Base-by-base conservation (phyloP, 2,797 vertebrate species). In the Chrosomus eos region DNA sequence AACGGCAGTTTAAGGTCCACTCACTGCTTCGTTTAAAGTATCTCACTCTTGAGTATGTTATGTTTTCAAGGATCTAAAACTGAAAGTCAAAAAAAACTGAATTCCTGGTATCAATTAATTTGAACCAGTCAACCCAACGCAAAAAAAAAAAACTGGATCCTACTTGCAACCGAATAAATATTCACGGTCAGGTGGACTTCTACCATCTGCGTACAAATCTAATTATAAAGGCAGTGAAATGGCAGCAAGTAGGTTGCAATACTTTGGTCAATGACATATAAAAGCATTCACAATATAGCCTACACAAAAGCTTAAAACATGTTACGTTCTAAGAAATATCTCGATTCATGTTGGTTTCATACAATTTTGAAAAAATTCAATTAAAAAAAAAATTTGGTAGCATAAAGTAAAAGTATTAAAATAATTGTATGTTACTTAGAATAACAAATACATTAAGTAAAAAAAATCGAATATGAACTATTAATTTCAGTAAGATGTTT, bases 111-210 rank as follows among this genome's bases (percentile, higher is more conserved):
- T 60, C 67, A 87, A 88, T 89, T 86, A 90, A 88, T 60, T 86
- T 88, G 84, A 88, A 89, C 85, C 75, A 80, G 79, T 55, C 67
- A 82, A 82, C 80, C 84, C 86, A 78, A 86, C 31, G 23, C 55
- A 31, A 71, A 84, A 87, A 87, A 81, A 84, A 77, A 84, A 90
- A 62, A 16, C 80, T 86, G 83, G 87, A 85, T 71, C 51, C 67
- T 45, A 45, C 43, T 70, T 60, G 28, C 72, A 80, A 79, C 84
- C 86, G 66, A 84, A 91, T 87, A 89, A 91, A 91, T 89, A 91
- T 90, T 89, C 88, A 89, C 87, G 68, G 90, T 70, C 74, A 76
- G 48, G 51, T 80, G 82, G 80, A 31, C 85, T 80, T 85, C 75
- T 53, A 26, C 90, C 86, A 89, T 88, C 87, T 90, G 87, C 55